Percentiles rank a stretch among this genome's conserved stretches.
Conservation (phyloP, 2,797 vertebrate species). For the Poliocrania exsul region DNA sequence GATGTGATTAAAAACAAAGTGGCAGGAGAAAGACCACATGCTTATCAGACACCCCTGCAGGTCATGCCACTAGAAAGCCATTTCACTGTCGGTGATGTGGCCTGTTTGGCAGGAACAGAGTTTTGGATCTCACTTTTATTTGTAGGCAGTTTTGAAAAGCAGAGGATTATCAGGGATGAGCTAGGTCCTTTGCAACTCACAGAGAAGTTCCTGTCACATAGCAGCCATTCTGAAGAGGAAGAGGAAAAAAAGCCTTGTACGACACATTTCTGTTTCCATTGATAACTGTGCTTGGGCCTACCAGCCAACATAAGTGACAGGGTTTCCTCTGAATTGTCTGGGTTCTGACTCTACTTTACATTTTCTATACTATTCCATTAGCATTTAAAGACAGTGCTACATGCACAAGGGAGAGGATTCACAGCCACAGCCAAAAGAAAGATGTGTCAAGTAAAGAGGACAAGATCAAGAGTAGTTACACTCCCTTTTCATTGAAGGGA, state of each 20-base stretch:
- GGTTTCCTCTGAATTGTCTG: neutral
- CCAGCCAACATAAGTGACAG: neutral
- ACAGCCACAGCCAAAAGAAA: neutral
- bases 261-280: neutral
- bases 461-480: neutral
- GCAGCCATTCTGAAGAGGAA: neutral
- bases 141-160: slow-evolving; percentile 16
- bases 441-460: neutral
- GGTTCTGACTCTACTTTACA: neutral
- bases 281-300: neutral
- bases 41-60: neutral
- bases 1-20: slow-evolving; percentile 24
- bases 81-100: neutral
- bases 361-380: neutral
- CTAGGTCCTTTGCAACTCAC: neutral
- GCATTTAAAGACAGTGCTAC: neutral
- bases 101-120: neutral
- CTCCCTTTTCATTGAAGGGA: neutral
- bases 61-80: neutral
- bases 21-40: slow-evolving; percentile 1
- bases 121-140: neutral
- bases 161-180: neutral
- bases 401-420: neutral
- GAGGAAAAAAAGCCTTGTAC: neutral
- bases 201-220: neutral